Percentiles rank a stretch among this genome's conserved stretches.
phyloP scores from a whole-genome alignment of 1,140 invertebrate genomes.

The Chironomus striatipennis region DNA sequence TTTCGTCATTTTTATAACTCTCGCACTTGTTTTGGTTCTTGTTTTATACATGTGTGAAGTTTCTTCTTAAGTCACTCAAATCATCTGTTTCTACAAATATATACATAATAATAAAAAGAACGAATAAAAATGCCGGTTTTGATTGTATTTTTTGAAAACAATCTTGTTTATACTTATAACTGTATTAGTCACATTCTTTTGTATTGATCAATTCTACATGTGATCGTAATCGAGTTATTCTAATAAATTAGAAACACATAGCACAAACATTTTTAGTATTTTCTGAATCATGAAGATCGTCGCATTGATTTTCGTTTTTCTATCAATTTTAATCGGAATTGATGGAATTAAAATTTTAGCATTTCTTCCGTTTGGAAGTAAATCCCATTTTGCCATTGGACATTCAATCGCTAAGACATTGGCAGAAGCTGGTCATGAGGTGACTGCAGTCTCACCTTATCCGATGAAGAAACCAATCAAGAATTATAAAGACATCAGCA shows the following conservation, averaged over 20 bases:
- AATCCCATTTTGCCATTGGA: slow-evolving; percentile 50
- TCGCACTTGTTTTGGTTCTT: slow-evolving; percentile 23
- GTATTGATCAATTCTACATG: too few species aligned
- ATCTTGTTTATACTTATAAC: too few species aligned
- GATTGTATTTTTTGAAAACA: too few species aligned
- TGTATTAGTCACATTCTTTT: too few species aligned
- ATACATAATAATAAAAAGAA: too few species aligned
- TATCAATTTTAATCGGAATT: not conserved
- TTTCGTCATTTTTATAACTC: slow-evolving; percentile 29
- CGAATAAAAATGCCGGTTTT: too few species aligned
- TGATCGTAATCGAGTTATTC: too few species aligned
- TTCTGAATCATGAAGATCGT: not conserved
- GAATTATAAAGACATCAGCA: slow-evolving; percentile 35
- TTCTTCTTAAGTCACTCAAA: too few species aligned
- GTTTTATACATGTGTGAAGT: not conserved
- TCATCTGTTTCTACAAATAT: too few species aligned
- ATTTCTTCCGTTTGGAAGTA: slow-evolving; percentile 42
- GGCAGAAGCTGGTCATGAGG: slow-evolving; percentile 41
- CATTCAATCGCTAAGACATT: slow-evolving; percentile 41
- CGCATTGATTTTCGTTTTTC: not conserved
- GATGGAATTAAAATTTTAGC: slow-evolving; percentile 27
- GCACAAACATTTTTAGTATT: not conserved
- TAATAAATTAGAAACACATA: too few species aligned
- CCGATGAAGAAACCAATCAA: slow-evolving; percentile 32
- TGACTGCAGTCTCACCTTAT: slow-evolving; percentile 41